A percentile compares a stretch with the other conserved stretches of the same genome.
These are phyloP conservation scores for Myrmecobius fasciatus DNA, from an alignment of 2,113 vertebrate genomes.

Conservation along the genomic window DNA sequence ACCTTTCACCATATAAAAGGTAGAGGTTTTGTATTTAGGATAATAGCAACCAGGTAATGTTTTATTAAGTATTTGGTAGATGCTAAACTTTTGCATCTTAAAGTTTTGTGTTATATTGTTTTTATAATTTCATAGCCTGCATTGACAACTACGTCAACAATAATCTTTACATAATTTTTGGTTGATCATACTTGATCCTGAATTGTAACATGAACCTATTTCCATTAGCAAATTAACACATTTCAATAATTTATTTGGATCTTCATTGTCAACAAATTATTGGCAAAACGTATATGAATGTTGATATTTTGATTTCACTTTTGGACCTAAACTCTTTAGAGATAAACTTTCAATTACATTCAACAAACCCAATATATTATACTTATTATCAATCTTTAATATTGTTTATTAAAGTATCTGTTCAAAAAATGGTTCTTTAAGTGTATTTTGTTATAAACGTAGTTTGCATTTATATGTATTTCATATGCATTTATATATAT, in stretches of 20 bases:
- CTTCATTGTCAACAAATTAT: not conserved
- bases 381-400: not conserved
- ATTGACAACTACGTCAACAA: not conserved
- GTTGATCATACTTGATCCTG: not conserved
- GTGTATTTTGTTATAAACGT: not conserved
- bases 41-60: not conserved
- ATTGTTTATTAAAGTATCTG: not conserved
- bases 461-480: not conserved
- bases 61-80: not conserved
- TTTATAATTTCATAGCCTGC: not conserved
- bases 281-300: not conserved
- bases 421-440: not conserved
- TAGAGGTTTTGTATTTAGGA: not conserved
- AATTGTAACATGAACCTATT: not conserved
- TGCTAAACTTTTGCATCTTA: not conserved
- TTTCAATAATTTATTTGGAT: not conserved
- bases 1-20: not conserved
- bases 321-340: not conserved
- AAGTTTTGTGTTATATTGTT: not conserved
- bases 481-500: not conserved
- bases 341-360: not conserved
- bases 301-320: not conserved
- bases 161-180: not conserved
- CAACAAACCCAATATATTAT: not conserved
- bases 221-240: not conserved